These are phyloP conservation scores for Scomber colias DNA, from an alignment of 2,113 vertebrate species.

Conservation along the genomic window DNA sequence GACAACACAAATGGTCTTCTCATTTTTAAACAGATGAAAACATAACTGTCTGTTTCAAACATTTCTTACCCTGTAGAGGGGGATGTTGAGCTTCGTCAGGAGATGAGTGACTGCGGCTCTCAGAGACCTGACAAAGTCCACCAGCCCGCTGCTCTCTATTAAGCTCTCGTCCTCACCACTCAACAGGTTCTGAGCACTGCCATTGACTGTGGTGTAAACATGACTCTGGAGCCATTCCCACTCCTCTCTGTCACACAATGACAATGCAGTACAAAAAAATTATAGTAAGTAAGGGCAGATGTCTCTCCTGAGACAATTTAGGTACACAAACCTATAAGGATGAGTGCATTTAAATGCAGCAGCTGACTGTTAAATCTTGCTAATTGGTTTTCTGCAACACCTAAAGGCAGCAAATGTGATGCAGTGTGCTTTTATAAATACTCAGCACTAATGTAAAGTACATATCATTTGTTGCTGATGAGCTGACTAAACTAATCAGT, in stretches of 20 bases:
- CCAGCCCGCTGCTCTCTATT: constrained; percentile 68
- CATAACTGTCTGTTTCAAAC: not conserved
- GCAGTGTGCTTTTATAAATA: not conserved
- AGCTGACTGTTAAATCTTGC: too few relatives aligned
- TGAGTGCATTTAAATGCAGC: too few relatives aligned
- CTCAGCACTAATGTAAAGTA: not conserved
- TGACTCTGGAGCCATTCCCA: constrained; percentile 85
- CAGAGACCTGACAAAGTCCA: constrained; percentile 76
- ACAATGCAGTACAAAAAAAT: not conserved
- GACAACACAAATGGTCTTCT: too few relatives aligned
- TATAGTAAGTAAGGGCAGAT: not conserved
- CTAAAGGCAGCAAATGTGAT: not conserved
- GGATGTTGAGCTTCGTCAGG: constrained; percentile 85
- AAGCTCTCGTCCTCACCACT: constrained; percentile 52
- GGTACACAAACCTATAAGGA: not conserved
- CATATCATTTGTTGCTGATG: not conserved
- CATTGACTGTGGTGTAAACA: constrained; percentile 62
- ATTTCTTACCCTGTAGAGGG: constrained; percentile 82
- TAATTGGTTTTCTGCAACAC: not conserved
- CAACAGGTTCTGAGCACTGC: constrained; percentile 58
- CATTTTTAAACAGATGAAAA: not conserved
- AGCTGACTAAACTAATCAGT: too few relatives aligned
- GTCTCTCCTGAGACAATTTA: not conserved
- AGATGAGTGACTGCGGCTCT: constrained; percentile 80
- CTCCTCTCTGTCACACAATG: constrained; percentile 79